A percentile compares a stretch with the other conserved stretches of the same genome.
Evolutionary conservation across 2,113 vertebrate species (phyloP).

Genomic region (Anguilla japonica): DNA sequence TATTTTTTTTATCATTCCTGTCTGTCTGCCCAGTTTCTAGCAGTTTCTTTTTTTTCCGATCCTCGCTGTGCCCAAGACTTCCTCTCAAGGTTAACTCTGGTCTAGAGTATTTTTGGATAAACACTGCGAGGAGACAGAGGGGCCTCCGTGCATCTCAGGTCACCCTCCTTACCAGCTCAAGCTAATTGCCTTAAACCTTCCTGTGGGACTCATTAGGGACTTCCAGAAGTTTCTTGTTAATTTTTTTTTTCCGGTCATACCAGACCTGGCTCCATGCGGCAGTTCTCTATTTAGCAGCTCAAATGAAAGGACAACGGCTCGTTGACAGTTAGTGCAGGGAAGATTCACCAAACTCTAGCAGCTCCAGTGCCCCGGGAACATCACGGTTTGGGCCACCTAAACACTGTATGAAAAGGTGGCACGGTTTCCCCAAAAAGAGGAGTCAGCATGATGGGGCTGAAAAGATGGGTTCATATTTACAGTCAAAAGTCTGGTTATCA

Average conservation of each 20-base stretch:
- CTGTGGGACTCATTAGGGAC: neutral
- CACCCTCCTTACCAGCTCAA: too few species aligned
- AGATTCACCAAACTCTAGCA: neutral
- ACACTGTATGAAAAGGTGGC: neutral
- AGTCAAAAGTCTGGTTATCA: neutral
- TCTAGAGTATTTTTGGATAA: neutral
- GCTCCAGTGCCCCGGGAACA: neutral
- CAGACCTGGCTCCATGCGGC: neutral
- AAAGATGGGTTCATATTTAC: neutral
- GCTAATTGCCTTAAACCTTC: too few species aligned
- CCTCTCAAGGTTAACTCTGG: neutral
- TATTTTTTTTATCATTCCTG: neutral
- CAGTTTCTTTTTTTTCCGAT: too few species aligned
- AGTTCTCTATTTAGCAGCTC: neutral
- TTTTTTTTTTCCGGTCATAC: neutral
- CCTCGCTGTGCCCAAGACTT: neutral
- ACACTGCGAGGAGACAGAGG: neutral
- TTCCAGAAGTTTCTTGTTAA: neutral
- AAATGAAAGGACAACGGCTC: neutral
- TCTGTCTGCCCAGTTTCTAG: neutral
- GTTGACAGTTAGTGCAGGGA: neutral
- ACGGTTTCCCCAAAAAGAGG: neutral
- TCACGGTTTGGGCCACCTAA: neutral
- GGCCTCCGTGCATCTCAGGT: too few species aligned
- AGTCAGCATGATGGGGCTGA: neutral